These are phyloP conservation scores for Coturnix japonica DNA, from an alignment of 2,113 vertebrate genomes.

Conservation along the genomic window DNA sequence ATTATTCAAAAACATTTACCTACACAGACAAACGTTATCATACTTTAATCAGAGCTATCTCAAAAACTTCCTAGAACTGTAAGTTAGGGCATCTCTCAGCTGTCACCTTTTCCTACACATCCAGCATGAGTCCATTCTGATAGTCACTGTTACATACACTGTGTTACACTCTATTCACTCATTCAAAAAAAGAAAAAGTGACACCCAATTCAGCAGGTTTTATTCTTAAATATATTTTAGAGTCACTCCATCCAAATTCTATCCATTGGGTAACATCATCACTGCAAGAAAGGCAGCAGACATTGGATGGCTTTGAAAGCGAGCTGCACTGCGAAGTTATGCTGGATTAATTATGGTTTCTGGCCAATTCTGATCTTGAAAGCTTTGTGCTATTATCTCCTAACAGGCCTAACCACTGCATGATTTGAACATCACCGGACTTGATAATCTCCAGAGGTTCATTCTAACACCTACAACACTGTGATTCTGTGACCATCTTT, in stretches of 20 bases:
- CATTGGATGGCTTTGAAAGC: not conserved
- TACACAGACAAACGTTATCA: not conserved
- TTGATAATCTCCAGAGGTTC: no score
- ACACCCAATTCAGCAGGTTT: not conserved
- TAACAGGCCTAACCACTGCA: not conserved
- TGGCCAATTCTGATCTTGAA: not conserved
- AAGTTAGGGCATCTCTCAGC: not conserved
- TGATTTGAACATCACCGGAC: not conserved
- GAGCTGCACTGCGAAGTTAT: not conserved
- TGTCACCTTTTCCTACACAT: not conserved
- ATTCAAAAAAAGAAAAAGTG: not conserved
- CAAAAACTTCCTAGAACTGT: not conserved
- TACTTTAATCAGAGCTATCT: not conserved
- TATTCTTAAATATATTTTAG: not conserved
- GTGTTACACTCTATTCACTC: not conserved
- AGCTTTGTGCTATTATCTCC: not conserved
- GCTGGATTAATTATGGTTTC: not conserved
- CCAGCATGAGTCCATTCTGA: not conserved
- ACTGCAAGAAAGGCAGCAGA: not conserved
- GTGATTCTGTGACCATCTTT: not conserved
- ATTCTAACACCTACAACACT: no score
- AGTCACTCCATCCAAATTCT: rapidly evolving
- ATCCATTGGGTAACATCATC: not conserved
- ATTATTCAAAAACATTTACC: not conserved
- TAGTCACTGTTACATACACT: not conserved